Evolutionary conservation across 2,888 invertebrate species (phyloP).

Genomic region (Ichneumoninae sp.): DNA sequence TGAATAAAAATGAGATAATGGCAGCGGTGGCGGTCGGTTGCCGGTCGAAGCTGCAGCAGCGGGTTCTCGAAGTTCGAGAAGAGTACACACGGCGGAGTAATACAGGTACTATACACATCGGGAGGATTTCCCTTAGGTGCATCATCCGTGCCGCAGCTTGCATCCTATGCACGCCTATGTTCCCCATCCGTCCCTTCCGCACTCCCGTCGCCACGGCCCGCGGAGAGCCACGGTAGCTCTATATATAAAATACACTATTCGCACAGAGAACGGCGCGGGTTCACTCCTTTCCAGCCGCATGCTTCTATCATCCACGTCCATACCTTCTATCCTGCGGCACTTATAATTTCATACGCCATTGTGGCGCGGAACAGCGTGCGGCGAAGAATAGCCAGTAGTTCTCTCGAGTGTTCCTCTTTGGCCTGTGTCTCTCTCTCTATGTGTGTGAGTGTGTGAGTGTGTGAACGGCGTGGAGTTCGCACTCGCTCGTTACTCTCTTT

Average conservation of each 20-base stretch:
- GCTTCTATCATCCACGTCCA: slow-evolving; percentile 44
- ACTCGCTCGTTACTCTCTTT: slow-evolving; percentile 25
- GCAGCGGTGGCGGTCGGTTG: slow-evolving; percentile 66
- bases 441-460: not conserved
- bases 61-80: slow-evolving; percentile 62
- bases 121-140: slow-evolving; percentile 36
- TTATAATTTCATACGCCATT: slow-evolving; percentile 71
- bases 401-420: not conserved
- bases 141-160: slow-evolving; percentile 24
- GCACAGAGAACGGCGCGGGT: slow-evolving; percentile 28
- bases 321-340: slow-evolving; percentile 51
- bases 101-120: slow-evolving; percentile 41
- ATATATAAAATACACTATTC: slow-evolving; percentile 31
- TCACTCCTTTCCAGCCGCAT: slow-evolving; percentile 13
- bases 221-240: slow-evolving; percentile 12
- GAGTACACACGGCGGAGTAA: slow-evolving; percentile 58
- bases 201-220: slow-evolving; percentile 20
- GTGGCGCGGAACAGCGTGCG: slow-evolving; percentile 50
- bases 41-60: slow-evolving; percentile 65
- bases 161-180: not conserved
- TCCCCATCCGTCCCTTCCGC: slow-evolving; percentile 1
- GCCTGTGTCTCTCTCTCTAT: slow-evolving; percentile 1
- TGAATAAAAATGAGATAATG: slow-evolving; percentile 77
- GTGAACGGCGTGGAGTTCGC: not conserved
- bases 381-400: slow-evolving; percentile 38